A percentile compares a stretch with the other conserved stretches of the same genome.
phyloP scores from a whole-genome alignment of 2,888 invertebrate species.

The Orchestes rusci region DNA sequence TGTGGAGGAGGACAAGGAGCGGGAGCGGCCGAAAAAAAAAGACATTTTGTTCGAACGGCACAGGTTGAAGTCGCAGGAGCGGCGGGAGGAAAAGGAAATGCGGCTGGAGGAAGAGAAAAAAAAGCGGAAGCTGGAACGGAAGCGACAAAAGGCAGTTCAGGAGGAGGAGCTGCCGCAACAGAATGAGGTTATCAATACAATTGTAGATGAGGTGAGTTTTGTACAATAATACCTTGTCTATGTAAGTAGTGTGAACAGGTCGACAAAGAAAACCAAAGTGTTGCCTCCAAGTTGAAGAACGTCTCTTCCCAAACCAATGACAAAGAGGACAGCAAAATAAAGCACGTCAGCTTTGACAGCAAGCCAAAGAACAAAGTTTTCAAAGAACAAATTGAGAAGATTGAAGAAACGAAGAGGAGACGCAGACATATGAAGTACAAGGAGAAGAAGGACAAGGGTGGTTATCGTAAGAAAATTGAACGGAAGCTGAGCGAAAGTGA shows the following conservation, averaged over 20 bases:
- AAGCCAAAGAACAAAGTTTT: conserved; percentile 20
- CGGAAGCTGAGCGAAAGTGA: conserved; percentile 24
- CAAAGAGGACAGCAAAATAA: conserved; percentile 18
- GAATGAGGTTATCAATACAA: no score
- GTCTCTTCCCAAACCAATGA: conserved; percentile 21
- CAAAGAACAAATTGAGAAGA: no score
- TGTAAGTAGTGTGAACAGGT: conserved; percentile 31
- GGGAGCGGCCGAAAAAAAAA: conserved; percentile 19
- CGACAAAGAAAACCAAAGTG: conserved; percentile 33
- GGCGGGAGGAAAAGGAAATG: conserved; percentile 22
- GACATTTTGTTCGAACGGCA: conserved; percentile 26
- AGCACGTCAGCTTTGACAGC: conserved; percentile 24
- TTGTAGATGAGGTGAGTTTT: no score
- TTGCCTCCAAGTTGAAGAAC: conserved; percentile 21
- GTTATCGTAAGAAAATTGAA: conserved; percentile 26
- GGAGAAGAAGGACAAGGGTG: conserved; percentile 35
- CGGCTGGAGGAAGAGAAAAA: conserved; percentile 24
- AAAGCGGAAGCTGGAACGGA: conserved; percentile 35
- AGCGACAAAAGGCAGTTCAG: not conserved
- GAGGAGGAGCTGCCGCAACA: no score
- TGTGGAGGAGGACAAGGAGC: conserved; percentile 17
- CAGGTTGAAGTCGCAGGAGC: conserved; percentile 22
- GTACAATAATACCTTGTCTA: no score
- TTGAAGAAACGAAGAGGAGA: conserved; percentile 27
- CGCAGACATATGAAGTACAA: conserved; percentile 27